Conservation (phyloP, 1,140 invertebrate species). For the Venustaconcha ellipsiformis region DNA sequence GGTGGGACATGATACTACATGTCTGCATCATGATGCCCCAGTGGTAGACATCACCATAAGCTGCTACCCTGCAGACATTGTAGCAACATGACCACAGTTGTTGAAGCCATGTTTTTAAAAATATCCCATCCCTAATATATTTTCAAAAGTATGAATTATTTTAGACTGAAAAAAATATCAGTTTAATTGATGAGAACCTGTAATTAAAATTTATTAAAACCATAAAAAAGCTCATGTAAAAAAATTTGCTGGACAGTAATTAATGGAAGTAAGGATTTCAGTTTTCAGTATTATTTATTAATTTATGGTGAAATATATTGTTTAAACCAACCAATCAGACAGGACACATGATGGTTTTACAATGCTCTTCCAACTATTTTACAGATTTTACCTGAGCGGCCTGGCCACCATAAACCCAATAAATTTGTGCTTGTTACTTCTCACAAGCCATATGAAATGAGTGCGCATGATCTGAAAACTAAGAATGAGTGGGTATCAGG, state of each 20-base stretch:
- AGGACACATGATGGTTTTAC: neutral
- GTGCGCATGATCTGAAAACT: slow-evolving; percentile 47
- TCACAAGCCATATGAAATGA: slow-evolving; percentile 54
- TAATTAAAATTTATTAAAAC: too few species aligned
- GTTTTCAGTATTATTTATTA: neutral
- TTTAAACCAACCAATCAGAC: neutral
- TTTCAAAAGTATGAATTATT: too few species aligned
- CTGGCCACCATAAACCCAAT: slow-evolving; percentile 34
- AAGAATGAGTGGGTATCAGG: slow-evolving; percentile 61
- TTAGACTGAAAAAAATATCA: too few species aligned
- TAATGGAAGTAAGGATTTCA: neutral
- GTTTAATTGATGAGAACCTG: too few species aligned
- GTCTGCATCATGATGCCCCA: too few species aligned
- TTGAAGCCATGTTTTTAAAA: too few species aligned
- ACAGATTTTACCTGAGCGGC: slow-evolving; percentile 43
- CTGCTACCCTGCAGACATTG: too few species aligned
- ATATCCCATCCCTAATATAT: too few species aligned
- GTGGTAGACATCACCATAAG: too few species aligned
- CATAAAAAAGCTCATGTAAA: neutral
- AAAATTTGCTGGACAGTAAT: neutral
- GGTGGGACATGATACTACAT: too few species aligned
- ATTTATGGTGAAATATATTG: neutral
- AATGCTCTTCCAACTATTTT: neutral
- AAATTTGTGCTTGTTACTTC: slow-evolving; percentile 44
- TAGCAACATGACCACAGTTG: too few species aligned